Evolutionary conservation across 2,888 invertebrate genomes (phyloP), one percentile per base, ranked within the genome.

Genomic region (Acronicta psi): DNA sequence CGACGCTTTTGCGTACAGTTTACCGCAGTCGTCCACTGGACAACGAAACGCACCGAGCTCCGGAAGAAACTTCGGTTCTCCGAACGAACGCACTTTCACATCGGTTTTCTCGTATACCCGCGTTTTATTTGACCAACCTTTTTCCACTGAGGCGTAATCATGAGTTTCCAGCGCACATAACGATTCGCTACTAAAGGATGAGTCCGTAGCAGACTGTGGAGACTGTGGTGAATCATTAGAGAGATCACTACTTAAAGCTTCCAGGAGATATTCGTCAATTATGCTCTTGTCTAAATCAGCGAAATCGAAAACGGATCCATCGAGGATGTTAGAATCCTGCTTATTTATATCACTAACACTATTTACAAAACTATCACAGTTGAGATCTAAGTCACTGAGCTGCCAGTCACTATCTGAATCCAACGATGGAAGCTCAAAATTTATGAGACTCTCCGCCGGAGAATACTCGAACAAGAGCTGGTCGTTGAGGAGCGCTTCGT

Each of bases 1-100:
- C 0, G 98, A 98, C 2, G 98, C 97, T 85, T 98, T 98, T 31
- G 98, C 97, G 80, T 98, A 98, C 2, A 97, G 94, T 92, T 98
- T 97, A 17, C 95, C 95, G 79, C 98, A 98, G 47, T 95, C 95
- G 4, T 95, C 94, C 70, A 96, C 96, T 0, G 96, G 96, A 88
- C 96, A 97, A 67, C 95, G 95, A 89, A 95, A 97, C 78, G 94
- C 94, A 75, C 95, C 95, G 81, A 95, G 87, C 80, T 95, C 86
- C 37, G 88, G 82, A 61, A 87, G 91, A 74, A 86, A 94, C 75
- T 87, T 81, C 2, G 94, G 92, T 68, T 93, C 93, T 23, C 94
- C 92, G 85, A 86, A 92, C 14, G 87, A 82, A 34, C 83, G 81
- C 40, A 80, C 76, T 76, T 89, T 90, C 11, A 76, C 70, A 46